Base-by-base conservation (phyloP, 1,140 invertebrate genomes). In the Adelges cooleyi region DNA sequence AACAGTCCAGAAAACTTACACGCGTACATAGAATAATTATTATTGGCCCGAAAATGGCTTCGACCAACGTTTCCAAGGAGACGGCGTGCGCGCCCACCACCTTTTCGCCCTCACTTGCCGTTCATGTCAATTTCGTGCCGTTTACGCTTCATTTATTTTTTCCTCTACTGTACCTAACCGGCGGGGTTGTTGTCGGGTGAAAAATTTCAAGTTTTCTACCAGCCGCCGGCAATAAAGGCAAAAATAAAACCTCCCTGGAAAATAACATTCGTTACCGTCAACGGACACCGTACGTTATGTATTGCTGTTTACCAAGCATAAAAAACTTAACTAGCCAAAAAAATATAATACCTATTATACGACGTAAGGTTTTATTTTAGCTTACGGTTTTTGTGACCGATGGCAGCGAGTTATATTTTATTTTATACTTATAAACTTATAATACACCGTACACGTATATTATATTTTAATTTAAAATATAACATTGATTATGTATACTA, bases 61-160 rank as follows among this genome's bases (percentile, higher is more conserved):
- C 54, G 54, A 40, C 42, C 44, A 56, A 56, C 53, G 53, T 56
- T 56, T 59, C 54, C 54, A 59, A 59, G 54, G 54, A 59, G 54
- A 59, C 54, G 22, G 25, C 20, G 40, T 27, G 23, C 23, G 17
- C 22, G 38, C 38, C 40, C 22, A 20, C 53, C 11, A 15, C 40
- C 36, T 29, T 56, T 56, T 38, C 53, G 10, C 17, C 52, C 20
- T 5, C 40, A 5, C n/a, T 17, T 17, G 25, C 22, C 23, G 20
- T n/a, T 20, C 54, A 5, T 46, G 40, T 59, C 54, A 18, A 59
- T 59, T 59, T 59, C 54, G 54, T 18, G 40, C 40, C 40, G 25
- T 59, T 59, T 29, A 23, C 36, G 38, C 54, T 59, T 59, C 54
- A 59, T 59, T 59, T 59, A 22, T 46, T 56, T 42, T 15, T n/a